A percentile compares a stretch with the other conserved stretches of the same genome.
Conservation (phyloP, 1,140 invertebrate genomes). For the Drosophila cardini region DNA sequence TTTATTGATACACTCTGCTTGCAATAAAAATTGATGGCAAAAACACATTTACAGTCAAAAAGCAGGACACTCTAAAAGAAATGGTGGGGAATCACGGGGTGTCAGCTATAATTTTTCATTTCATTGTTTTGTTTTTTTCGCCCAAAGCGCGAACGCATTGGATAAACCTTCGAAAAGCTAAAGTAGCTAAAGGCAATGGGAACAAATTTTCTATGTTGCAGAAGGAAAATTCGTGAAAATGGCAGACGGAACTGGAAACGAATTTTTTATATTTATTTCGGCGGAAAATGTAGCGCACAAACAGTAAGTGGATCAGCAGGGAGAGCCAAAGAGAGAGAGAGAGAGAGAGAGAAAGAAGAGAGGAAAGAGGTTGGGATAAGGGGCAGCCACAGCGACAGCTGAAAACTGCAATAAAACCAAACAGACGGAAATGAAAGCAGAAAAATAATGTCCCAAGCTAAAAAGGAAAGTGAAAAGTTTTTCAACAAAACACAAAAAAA, state of each 20-base stretch:
- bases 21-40: constrained; percentile 81
- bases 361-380: too few relatives aligned
- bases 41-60: constrained; percentile 74
- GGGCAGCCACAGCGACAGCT: constrained; percentile 36
- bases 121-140: constrained; percentile 72
- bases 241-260: constrained; percentile 74
- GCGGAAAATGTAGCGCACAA: constrained; percentile 20
- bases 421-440: constrained; percentile 77
- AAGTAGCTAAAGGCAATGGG: constrained; percentile 52
- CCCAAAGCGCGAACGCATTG: constrained; percentile 60
- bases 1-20: constrained; percentile 81
- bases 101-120: constrained; percentile 78
- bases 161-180: constrained; percentile 64
- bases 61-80: constrained; percentile 2
- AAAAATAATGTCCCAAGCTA: constrained; percentile 74
- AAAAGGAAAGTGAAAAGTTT: constrained; percentile 72
- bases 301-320: constrained; percentile 39
- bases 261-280: constrained; percentile 77
- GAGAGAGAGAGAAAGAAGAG: too few relatives aligned
- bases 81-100: background rate
- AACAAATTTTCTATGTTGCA: constrained; percentile 44
- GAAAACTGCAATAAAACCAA: constrained; percentile 75
- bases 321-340: constrained; percentile 9
- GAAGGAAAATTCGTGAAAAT: constrained; percentile 64
- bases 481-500: constrained; percentile 15